phyloP scores from a whole-genome alignment of 2,888 invertebrate genomes.

The Agrenia bidenticulata region DNA sequence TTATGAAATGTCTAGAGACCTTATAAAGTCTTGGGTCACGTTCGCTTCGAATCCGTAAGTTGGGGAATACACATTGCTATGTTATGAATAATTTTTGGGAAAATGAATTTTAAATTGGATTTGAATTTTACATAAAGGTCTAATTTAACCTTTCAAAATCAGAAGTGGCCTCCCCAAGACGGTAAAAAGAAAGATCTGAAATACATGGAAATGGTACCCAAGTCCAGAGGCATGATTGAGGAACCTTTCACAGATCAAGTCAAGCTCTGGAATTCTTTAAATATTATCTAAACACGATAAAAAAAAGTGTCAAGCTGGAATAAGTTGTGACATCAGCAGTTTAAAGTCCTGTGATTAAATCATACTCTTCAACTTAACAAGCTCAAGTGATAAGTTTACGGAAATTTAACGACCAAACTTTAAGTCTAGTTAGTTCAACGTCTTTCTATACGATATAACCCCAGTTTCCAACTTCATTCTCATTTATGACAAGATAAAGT shows the following conservation, averaged over 20 bases:
- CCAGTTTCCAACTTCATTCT: constrained; percentile 20
- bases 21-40: constrained; percentile 44
- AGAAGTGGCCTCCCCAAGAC: constrained; percentile 34
- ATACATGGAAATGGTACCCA: constrained; percentile 42
- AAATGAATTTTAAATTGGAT: neutral
- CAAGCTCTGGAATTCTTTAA: constrained; percentile 35
- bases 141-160: constrained; percentile 33
- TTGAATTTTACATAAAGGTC: constrained; percentile 11
- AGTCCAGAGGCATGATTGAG: constrained; percentile 38
- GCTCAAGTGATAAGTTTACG: constrained; percentile 1
- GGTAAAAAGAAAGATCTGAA: constrained; percentile 16
- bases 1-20: constrained; percentile 44
- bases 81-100: neutral
- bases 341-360: too few species aligned
- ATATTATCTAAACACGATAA: constrained; percentile 23
- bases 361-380: neutral
- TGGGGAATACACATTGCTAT: neutral
- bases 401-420: neutral
- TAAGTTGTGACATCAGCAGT: neutral
- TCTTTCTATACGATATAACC: neutral
- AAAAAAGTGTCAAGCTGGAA: neutral
- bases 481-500: too few species aligned
- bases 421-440: neutral
- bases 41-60: constrained; percentile 45
- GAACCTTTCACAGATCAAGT: constrained; percentile 45